Evolutionary conservation across 2,888 invertebrate genomes (phyloP).

Genomic region (Chrysodeixis includens): DNA sequence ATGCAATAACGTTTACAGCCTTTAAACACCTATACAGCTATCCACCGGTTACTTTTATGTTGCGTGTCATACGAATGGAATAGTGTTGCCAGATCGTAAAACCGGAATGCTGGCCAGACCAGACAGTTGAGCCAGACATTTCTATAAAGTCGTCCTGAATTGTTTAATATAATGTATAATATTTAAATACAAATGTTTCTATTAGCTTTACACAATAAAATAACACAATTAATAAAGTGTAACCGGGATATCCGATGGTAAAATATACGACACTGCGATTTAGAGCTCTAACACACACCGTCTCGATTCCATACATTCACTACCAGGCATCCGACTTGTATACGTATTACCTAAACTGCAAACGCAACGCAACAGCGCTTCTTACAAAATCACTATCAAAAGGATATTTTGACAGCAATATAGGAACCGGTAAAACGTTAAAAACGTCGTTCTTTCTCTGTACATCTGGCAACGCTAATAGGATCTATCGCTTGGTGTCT

Average conservation of each 20-base stretch:
- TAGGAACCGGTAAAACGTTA: too few relatives aligned
- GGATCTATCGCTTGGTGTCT: conserved; percentile 45
- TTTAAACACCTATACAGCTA: conserved; percentile 26
- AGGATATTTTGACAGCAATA: too few relatives aligned
- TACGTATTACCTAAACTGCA: too few relatives aligned
- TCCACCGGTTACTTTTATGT: conserved; percentile 47
- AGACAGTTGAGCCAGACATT: neutral
- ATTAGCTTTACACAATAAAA: too few relatives aligned
- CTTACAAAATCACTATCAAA: too few relatives aligned
- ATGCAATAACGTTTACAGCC: conserved; percentile 36
- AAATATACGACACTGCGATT: neutral
- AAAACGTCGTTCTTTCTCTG: neutral
- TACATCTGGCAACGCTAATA: neutral
- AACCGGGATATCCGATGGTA: neutral
- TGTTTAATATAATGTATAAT: too few relatives aligned
- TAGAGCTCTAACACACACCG: neutral
- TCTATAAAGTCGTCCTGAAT: too few relatives aligned
- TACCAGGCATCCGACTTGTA: too few relatives aligned
- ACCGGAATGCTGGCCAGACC: neutral
- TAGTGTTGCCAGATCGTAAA: neutral
- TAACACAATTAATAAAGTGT: too few relatives aligned
- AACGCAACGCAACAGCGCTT: too few relatives aligned
- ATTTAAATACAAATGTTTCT: too few relatives aligned
- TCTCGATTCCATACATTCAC: neutral
- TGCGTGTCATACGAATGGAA: conserved; percentile 39